A percentile compares a stretch with the other conserved stretches of the same genome.
Evolutionary conservation across 2,797 vertebrate species (phyloP).

Genomic region (Cygnus olor): DNA sequence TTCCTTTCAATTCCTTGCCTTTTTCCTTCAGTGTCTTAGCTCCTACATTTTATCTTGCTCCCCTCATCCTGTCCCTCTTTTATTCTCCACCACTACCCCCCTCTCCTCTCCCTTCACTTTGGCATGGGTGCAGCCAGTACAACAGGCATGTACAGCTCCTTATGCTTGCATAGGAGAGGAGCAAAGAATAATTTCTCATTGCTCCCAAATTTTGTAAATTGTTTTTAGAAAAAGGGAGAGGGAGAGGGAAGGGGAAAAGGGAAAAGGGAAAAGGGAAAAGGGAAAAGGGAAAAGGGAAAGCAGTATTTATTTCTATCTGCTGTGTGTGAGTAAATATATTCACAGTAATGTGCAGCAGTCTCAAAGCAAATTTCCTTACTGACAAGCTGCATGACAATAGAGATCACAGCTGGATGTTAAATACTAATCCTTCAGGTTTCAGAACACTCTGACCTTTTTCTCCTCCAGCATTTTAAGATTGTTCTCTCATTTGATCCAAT

Average conservation of each 20-base stretch:
- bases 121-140: background rate
- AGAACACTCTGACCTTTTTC: background rate
- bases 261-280: too few species aligned
- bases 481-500: background rate
- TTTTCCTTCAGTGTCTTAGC: background rate
- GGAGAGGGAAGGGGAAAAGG: background rate
- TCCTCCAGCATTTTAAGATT: background rate
- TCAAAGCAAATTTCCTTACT: background rate
- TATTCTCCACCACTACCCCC: background rate
- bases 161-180: background rate
- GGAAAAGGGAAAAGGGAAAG: too few species aligned
- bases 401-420: background rate
- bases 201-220: background rate
- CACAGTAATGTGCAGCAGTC: background rate
- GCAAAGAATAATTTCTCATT: background rate
- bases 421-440: background rate
- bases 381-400: background rate
- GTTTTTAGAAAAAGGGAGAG: background rate
- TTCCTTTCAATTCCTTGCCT: background rate
- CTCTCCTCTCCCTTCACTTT: accelerated
- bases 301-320: background rate
- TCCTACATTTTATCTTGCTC: background rate
- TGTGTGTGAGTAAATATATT: background rate
- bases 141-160: background rate
- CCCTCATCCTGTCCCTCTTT: accelerated